These are phyloP conservation scores for Lasius fuliginosus DNA, from an alignment of 2,888 invertebrate species.

Conservation along the genomic window DNA sequence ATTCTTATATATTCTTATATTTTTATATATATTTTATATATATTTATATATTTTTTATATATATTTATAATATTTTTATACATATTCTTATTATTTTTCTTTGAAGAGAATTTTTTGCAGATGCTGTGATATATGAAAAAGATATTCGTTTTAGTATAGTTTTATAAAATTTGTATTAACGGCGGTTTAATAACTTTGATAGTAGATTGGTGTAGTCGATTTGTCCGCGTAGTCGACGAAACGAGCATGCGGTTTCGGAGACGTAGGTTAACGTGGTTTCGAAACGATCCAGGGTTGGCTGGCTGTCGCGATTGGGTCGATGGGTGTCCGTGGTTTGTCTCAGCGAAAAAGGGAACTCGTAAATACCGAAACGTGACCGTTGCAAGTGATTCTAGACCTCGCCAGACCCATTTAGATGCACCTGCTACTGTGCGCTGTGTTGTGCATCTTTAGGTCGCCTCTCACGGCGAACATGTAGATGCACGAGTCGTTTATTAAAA, in stretches of 20 bases:
- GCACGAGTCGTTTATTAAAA: constrained; percentile 34
- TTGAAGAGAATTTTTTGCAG: not conserved
- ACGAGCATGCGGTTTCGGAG: constrained; percentile 46
- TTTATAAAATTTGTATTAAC: not conserved
- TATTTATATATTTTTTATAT: too few species aligned
- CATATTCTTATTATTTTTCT: not conserved
- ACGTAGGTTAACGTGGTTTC: constrained; percentile 59
- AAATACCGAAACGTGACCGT: constrained; percentile 74
- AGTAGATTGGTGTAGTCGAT: constrained; percentile 36
- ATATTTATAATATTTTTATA: not conserved
- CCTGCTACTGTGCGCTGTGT: constrained; percentile 60
- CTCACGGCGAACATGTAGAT: constrained; percentile 44
- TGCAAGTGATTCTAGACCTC: constrained; percentile 69
- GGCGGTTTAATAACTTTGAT: not conserved
- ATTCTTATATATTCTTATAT: not conserved
- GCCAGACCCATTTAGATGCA: constrained; percentile 68
- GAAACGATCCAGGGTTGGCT: constrained; percentile 51
- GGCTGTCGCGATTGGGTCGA: constrained; percentile 61
- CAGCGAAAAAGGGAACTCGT: constrained; percentile 62
- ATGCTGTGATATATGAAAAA: not conserved
- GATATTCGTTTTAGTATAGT: not conserved
- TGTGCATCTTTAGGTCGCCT: constrained; percentile 47
- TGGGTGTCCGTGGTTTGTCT: constrained; percentile 63
- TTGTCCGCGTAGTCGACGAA: constrained; percentile 37
- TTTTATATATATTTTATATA: not conserved